These are phyloP conservation scores for Cataglyphis livida DNA, from an alignment of 2,888 invertebrate genomes.

Conservation along the genomic window DNA sequence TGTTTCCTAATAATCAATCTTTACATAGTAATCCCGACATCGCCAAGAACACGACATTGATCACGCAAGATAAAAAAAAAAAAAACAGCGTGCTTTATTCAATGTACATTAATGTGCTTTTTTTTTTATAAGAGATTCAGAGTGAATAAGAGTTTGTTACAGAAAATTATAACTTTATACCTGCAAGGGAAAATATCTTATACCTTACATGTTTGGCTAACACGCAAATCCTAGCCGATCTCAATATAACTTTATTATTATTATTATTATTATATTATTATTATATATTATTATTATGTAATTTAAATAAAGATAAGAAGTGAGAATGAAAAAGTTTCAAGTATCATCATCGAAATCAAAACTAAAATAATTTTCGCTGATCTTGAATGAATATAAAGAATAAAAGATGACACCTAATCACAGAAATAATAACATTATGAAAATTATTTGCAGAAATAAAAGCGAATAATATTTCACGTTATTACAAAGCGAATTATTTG, in stretches of 20 bases:
- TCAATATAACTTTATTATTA: not conserved
- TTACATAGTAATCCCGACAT: conserved; percentile 38
- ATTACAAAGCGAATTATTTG: not conserved
- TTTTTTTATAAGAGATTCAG: not conserved
- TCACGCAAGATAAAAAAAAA: conserved; percentile 1
- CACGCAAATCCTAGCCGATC: too few relatives aligned
- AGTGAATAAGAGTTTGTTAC: not conserved
- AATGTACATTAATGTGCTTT: not conserved
- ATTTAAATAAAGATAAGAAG: not conserved
- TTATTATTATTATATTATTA: conserved; percentile 4
- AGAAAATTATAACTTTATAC: not conserved
- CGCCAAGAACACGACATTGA: not conserved
- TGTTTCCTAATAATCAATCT: conserved; percentile 65
- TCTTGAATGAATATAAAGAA: not conserved
- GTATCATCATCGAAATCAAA: not conserved
- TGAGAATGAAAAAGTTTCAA: not conserved
- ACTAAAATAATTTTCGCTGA: not conserved
- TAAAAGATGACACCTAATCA: not conserved
- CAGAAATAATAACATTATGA: not conserved
- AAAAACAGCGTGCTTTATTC: too few relatives aligned
- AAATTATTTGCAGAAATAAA: not conserved
- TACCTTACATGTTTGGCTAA: too few relatives aligned
- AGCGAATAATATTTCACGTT: not conserved
- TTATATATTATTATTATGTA: not conserved
- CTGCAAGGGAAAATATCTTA: too few relatives aligned